Evolutionary conservation across 2,888 invertebrate genomes (phyloP), one percentile per base, ranked within the genome.

Genomic region (Idaea dimidiata): DNA sequence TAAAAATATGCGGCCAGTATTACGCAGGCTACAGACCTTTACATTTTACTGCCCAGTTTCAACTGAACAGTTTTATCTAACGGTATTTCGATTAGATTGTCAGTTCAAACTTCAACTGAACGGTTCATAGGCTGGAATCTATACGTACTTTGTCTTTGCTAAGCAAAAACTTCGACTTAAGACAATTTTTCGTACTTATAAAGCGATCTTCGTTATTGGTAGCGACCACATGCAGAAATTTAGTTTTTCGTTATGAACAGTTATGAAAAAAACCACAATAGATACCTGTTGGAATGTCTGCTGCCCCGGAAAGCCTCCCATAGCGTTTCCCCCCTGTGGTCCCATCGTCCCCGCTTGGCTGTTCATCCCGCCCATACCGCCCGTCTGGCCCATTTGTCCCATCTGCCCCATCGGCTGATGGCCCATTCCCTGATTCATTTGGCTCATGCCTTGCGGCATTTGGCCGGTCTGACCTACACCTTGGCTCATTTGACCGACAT

Each of bases 391-490:
- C 88, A 93, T 89, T 72, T 91, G 88, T n/a, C 87, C 85, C 93
- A 94, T 89, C 74, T 94, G 94, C 60, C 93, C 90, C 83, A 91
- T 92, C 2, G 88, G 84, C 66, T 93, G 93, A 59, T 92, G 93
- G 0, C 86, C 85, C 86, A 93, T 91, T 6, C 88, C 79, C 62
- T 92, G 93, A 54, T 81, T 78, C 91, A 91, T 91, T 68, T 91
- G 91, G 0, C 88, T 81, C 87, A 91, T 89, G 16, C 87, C 80
- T 67, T 91, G 91, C 0, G 86, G 83, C 85, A 93, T 90, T 66
- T 93, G 93, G 0, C 82, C 79, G 0, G 87, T 81, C 68, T 93
- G 93, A 0, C 87, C 88, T 2, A 93, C 91, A 1, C 86, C 86
- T 65, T 92, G 94, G 63, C 82, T 93, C 89, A 93, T 92, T 75